Evolutionary conservation across 2,888 invertebrate species (phyloP).

Genomic region (Pardosa pseudoannulata): DNA sequence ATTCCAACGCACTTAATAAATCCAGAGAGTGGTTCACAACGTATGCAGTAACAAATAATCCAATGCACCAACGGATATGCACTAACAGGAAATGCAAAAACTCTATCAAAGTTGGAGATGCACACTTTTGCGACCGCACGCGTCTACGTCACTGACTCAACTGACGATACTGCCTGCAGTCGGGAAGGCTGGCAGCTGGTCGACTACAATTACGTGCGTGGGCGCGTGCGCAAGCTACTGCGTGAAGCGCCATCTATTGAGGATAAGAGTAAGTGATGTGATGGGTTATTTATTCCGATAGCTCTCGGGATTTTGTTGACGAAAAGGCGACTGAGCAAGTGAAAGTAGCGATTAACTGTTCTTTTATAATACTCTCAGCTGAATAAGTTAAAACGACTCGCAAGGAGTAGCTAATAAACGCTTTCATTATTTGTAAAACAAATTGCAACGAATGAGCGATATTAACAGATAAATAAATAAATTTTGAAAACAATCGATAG

Average conservation of each 20-base stretch:
- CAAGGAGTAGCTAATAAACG: no score
- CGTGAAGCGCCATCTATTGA: conserved; percentile 46
- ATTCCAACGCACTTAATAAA: background rate
- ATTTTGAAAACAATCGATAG: no score
- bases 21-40: background rate
- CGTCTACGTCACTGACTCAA: conserved; percentile 56
- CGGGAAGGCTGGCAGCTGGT: conserved; percentile 44
- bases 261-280: background rate
- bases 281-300: conserved; percentile 17
- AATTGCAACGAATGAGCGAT: no score
- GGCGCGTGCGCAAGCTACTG: conserved; percentile 67
- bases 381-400: no score
- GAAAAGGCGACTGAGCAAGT: conserved; percentile 19
- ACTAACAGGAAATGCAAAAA: background rate
- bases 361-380: background rate
- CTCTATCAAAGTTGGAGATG: background rate
- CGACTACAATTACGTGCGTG: conserved; percentile 65
- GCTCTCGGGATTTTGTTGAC: conserved; percentile 14
- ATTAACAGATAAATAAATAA: no score
- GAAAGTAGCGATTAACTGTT: background rate
- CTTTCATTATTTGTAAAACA: no score
- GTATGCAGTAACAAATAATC: background rate
- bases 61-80: background rate
- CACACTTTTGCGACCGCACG: conserved; percentile 2
- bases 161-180: conserved; percentile 52